A percentile compares a stretch with the other conserved stretches of the same genome.
These are phyloP conservation scores for Ciconia maguari DNA, from an alignment of 2,113 vertebrate genomes.

Conservation along the genomic window DNA sequence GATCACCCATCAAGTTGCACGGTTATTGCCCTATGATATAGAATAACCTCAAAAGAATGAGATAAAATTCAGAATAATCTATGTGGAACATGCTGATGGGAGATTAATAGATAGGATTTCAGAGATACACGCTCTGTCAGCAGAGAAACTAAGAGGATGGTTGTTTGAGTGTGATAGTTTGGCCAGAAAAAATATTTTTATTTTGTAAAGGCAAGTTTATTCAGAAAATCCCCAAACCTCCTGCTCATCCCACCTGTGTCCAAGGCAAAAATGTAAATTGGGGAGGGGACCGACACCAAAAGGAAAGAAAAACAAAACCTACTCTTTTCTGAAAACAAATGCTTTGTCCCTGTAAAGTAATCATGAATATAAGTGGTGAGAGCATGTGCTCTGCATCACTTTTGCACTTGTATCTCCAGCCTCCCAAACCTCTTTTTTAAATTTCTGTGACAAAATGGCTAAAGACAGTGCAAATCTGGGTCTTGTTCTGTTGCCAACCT, in stretches of 20 bases:
- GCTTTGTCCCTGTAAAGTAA: background rate
- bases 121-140: background rate
- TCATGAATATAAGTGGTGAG: background rate
- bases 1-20: background rate
- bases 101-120: background rate
- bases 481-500: background rate
- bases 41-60: background rate
- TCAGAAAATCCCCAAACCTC: background rate
- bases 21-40: background rate
- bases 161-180: background rate
- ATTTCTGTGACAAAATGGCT: background rate
- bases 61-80: background rate
- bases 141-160: background rate
- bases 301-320: background rate
- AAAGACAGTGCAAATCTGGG: background rate
- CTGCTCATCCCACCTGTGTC: background rate
- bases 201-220: background rate
- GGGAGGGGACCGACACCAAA: background rate
- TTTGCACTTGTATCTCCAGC: background rate
- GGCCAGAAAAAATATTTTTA: background rate
- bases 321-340: background rate
- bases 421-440: background rate
- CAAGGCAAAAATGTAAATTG: background rate
- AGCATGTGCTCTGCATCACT: background rate
- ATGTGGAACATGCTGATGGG: background rate